phyloP scores from a whole-genome alignment of 2,797 vertebrate species.

The Champsocephalus esox region DNA sequence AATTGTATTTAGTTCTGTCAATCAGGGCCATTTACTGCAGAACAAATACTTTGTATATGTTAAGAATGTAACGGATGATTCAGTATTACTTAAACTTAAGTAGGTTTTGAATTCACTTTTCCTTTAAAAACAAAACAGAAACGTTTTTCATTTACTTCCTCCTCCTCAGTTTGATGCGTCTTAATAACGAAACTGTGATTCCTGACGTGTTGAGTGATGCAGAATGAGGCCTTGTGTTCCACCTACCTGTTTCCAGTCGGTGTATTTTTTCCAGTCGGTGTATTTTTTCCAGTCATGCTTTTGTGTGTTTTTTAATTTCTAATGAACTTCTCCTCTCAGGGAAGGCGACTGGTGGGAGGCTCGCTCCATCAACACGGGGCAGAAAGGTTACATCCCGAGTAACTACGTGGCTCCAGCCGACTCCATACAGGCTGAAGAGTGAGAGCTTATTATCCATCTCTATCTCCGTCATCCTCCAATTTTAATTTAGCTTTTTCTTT shows the following conservation, averaged over 20 bases:
- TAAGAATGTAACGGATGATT: no score
- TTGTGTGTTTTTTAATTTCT: slow-evolving; percentile 23
- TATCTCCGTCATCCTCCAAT: not conserved
- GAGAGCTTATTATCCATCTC: slow-evolving; percentile 66
- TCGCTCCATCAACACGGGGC: slow-evolving; percentile 95
- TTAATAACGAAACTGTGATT: no score
- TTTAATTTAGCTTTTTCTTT: not conserved
- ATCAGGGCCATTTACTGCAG: not conserved
- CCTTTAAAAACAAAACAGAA: no score
- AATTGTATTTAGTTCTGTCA: not conserved
- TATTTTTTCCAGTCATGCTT: not conserved
- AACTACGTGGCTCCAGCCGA: slow-evolving; percentile 99
- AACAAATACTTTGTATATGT: not conserved
- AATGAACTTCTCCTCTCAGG: slow-evolving; percentile 74
- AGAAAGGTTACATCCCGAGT: slow-evolving; percentile 98
- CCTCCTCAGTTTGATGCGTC: no score
- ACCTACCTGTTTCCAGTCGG: slow-evolving; percentile 7
- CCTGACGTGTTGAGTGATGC: slow-evolving; percentile 22
- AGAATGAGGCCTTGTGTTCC: not conserved
- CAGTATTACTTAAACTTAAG: no score
- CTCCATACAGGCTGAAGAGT: slow-evolving; percentile 99
- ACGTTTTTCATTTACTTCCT: not conserved
- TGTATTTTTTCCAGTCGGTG: slow-evolving; percentile 16
- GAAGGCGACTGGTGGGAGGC: slow-evolving; percentile 99
- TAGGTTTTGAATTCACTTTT: not conserved